Conservation (phyloP, 2,797 vertebrate species). For the Urocyon cinereoargenteus region DNA sequence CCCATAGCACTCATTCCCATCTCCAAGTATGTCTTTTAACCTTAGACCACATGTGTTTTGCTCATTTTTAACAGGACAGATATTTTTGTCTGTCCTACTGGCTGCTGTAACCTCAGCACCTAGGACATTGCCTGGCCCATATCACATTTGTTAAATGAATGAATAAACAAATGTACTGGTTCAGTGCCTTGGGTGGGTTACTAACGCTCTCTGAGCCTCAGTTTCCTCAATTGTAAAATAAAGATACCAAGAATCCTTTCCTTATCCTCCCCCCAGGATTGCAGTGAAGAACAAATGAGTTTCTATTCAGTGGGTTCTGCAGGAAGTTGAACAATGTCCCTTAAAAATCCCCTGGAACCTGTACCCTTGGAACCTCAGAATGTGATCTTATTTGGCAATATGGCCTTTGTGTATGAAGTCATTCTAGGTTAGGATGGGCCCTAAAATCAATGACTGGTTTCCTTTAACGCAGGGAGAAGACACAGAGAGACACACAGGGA, state of each 20-base stretch:
- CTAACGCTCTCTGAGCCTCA: neutral
- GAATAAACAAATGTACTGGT: neutral
- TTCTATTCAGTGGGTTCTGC: accelerated
- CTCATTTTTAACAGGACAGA: neutral
- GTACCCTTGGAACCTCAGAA: neutral
- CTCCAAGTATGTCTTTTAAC: too few relatives aligned
- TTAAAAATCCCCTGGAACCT: neutral
- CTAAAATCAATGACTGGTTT: neutral
- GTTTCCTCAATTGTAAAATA: neutral
- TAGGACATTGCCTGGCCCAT: neutral
- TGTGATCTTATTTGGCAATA: neutral
- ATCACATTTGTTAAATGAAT: neutral
- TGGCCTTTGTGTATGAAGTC: neutral
- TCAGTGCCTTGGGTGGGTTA: neutral
- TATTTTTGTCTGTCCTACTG: neutral
- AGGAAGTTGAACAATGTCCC: neutral
- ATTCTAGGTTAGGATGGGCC: neutral
- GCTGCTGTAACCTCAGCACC: neutral
- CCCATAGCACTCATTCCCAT: neutral
- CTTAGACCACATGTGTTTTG: neutral
- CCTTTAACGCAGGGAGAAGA: neutral
- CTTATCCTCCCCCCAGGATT: neutral
- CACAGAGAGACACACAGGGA: neutral
- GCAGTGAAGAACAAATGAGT: neutral
- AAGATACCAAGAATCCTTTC: neutral